Base-by-base conservation (phyloP, 1,140 invertebrate genomes). In the Venturia canescens region DNA sequence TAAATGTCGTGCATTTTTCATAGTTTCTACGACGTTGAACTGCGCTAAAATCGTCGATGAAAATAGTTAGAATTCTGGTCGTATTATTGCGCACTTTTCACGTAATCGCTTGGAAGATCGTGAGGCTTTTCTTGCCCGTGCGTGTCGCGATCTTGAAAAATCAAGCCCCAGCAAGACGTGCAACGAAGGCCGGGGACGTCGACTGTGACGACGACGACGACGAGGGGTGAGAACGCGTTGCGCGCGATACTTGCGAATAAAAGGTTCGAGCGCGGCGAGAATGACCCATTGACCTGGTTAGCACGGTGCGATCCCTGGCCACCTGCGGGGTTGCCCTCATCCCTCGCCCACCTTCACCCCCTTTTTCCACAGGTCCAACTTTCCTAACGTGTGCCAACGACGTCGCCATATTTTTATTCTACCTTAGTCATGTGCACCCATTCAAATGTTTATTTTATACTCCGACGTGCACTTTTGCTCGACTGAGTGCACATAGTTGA, bases 221-320 rank as follows among this genome's bases (percentile, higher is more conserved):
- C 53, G 53, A 57, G 38, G 53, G 53, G 53, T 18, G 53, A 57
- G 53, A 57, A 57, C 53, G 53, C 4, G 50, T 60, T 27, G 48
- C 29, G 48, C 29, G 57, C 50, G 44, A 18, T n/a, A 76, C 50
- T 26, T 31, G 48, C 21, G 50, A 60, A 31, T 48, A 50, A 76
- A 60, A 18, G 48, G 15, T 80, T 82, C 80, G 74, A 82, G 84
- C 82, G 83, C 83, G 85, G 80, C 18, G 44, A 81, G 78, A 86
- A 85, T 87, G 88, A 74, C 86, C 88, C 86, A 89, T 88, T 89
- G 88, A 89, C 88, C 88, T 79, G 85, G 83, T 87, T 89, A 83
- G 70, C 70, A 18, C 60, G 67, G 7, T 66, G 15, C 83, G 84
- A 80, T 84, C 80, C 80, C 79, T 80, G 67, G 75, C 53, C 44